phyloP scores from a whole-genome alignment of 1,140 invertebrate genomes.

The Paraescarpia echinospica region DNA sequence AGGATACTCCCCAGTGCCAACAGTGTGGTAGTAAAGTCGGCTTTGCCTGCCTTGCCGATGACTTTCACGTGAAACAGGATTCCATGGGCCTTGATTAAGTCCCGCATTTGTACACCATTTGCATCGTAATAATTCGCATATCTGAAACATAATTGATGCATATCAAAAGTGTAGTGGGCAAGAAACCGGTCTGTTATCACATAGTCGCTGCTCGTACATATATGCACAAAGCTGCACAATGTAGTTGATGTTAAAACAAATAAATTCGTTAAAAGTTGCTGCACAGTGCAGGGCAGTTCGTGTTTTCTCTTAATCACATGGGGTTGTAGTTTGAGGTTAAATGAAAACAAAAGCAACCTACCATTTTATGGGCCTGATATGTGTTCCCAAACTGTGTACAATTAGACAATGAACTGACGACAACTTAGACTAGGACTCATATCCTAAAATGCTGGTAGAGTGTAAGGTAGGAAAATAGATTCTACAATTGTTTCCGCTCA shows the following conservation, averaged over 20 bases:
- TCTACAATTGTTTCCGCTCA: slow-evolving; percentile 30
- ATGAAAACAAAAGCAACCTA: too few relatives aligned
- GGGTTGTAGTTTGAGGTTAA: too few relatives aligned
- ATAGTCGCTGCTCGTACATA: slow-evolving; percentile 40
- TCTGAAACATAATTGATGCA: neutral
- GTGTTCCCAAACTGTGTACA: too few relatives aligned
- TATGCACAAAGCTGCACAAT: too few relatives aligned
- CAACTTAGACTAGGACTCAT: neutral
- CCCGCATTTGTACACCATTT: slow-evolving; percentile 39
- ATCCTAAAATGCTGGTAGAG: neutral
- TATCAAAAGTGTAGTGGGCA: slow-evolving; percentile 44
- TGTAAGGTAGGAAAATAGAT: too few relatives aligned
- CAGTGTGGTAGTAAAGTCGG: slow-evolving; percentile 59
- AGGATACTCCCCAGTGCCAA: slow-evolving; percentile 59
- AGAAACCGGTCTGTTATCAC: slow-evolving; percentile 57
- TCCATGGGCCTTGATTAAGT: slow-evolving; percentile 62
- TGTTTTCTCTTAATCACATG: too few relatives aligned
- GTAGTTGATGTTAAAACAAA: too few relatives aligned
- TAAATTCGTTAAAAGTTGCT: too few relatives aligned
- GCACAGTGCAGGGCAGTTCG: too few relatives aligned
- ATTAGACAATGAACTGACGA: too few relatives aligned
- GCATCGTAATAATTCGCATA: slow-evolving; percentile 13
- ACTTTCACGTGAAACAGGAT: slow-evolving; percentile 62
- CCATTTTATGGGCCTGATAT: too few relatives aligned
- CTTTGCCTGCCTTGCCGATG: slow-evolving; percentile 60